Conservation (phyloP, 2,113 vertebrate genomes). For the Acanthochromis polyacanthus region DNA sequence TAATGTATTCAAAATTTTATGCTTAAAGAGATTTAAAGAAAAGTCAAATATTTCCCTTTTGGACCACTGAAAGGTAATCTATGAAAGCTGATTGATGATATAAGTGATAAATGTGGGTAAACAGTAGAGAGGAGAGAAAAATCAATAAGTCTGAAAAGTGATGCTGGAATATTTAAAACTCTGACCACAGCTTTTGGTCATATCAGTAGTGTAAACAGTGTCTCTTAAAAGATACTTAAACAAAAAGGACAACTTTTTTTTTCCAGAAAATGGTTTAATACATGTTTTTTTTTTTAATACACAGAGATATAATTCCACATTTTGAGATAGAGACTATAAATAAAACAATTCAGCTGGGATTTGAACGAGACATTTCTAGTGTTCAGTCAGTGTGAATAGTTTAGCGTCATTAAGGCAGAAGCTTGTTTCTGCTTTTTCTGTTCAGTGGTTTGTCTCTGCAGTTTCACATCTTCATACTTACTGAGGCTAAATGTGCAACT, state of each 20-base stretch:
- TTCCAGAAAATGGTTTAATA: slow-evolving; percentile 41
- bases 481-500: neutral
- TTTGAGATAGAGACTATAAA: slow-evolving; percentile 41
- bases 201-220: too few relatives aligned
- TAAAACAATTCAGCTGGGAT: slow-evolving; percentile 11
- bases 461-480: neutral
- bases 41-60: too few relatives aligned
- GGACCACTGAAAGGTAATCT: too few relatives aligned
- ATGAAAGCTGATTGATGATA: too few relatives aligned
- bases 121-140: too few relatives aligned
- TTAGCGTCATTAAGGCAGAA: neutral
- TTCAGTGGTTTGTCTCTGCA: neutral
- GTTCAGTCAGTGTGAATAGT: neutral
- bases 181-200: too few relatives aligned
- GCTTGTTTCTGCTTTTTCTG: neutral
- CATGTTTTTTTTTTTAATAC: slow-evolving; percentile 14
- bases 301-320: slow-evolving; percentile 37
- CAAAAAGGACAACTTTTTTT: neutral
- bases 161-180: too few relatives aligned
- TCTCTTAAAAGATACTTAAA: neutral
- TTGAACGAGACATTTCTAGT: slow-evolving; percentile 12
- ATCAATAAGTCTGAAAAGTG: too few relatives aligned
- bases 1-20: too few relatives aligned
- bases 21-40: too few relatives aligned
- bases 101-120: too few relatives aligned